A percentile compares a stretch with the other conserved stretches of the same genome.
Conservation (phyloP, 2,113 vertebrate species). For the Australoheros scitulus region DNA sequence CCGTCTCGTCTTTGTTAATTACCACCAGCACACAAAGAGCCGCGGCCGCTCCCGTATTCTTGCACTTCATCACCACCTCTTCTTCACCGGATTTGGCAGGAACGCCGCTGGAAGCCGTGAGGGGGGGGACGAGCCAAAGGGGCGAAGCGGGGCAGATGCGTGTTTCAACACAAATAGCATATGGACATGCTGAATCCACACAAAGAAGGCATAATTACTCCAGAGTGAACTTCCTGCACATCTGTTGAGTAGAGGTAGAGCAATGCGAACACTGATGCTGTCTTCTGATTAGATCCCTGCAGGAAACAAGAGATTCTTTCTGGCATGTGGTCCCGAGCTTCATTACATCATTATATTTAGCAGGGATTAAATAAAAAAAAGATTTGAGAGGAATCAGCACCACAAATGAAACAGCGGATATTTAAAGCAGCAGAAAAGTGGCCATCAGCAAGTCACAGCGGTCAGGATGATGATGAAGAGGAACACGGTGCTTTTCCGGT, state of each 20-base stretch:
- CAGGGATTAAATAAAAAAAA: background rate
- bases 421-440: background rate
- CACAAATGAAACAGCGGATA: constrained; percentile 2
- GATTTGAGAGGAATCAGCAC: background rate
- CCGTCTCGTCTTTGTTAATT: constrained; percentile 61
- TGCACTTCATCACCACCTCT: constrained; percentile 10
- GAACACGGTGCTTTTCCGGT: background rate
- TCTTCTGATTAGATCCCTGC: constrained; percentile 56
- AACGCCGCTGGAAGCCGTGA: constrained; percentile 9
- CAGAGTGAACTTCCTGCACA: constrained; percentile 54
- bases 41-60: constrained; percentile 22
- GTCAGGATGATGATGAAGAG: background rate
- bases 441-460: background rate
- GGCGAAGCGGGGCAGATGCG: constrained; percentile 30
- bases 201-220: constrained; percentile 50
- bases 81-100: constrained; percentile 32
- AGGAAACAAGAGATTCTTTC: constrained; percentile 48
- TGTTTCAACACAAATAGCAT: constrained; percentile 50
- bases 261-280: constrained; percentile 28
- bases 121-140: constrained; percentile 14
- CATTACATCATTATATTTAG: constrained; percentile 26
- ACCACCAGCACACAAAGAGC: constrained; percentile 46
- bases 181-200: constrained; percentile 52
- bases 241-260: constrained; percentile 54
- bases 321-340: constrained; percentile 28